A percentile compares a stretch with the other conserved stretches of the same genome.
Conservation (phyloP, 30 jellyfish, hydroid and myxozoan species). For the Pelagia noctiluca region DNA sequence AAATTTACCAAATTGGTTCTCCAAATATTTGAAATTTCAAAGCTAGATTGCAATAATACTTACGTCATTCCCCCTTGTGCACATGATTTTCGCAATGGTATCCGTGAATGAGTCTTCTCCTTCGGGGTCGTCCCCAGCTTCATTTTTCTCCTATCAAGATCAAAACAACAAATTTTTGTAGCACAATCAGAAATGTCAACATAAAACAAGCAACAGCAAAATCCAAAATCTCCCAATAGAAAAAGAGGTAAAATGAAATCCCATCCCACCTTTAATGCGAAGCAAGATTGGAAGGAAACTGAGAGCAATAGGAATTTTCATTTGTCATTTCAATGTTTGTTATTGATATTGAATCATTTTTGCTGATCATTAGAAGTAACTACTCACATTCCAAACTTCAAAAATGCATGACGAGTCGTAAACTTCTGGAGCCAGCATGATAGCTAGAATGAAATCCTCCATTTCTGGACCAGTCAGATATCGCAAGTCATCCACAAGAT, state of each 20-base stretch:
- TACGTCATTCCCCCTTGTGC: conserved; percentile 95
- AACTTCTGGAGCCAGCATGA: conserved; percentile 89
- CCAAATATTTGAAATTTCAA: too few relatives aligned
- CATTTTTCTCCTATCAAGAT: conserved; percentile 36
- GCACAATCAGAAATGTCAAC: too few relatives aligned
- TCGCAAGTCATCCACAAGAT: conserved; percentile 96
- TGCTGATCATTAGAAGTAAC: too few relatives aligned
- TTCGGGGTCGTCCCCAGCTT: conserved; percentile 61
- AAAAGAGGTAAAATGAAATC: too few relatives aligned
- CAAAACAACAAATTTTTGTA: neutral
- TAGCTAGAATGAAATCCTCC: conserved; percentile 83
- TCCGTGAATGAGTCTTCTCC: conserved; percentile 61
- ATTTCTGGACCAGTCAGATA: conserved; percentile 76
- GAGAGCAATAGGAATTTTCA: too few relatives aligned
- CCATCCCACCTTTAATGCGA: too few relatives aligned
- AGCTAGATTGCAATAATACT: conserved; percentile 30
- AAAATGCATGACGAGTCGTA: conserved; percentile 87
- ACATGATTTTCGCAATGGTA: conserved; percentile 73
- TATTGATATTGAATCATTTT: neutral
- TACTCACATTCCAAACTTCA: conserved; percentile 76
- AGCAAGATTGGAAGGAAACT: too few relatives aligned
- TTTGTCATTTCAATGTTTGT: neutral
- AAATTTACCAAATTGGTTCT: too few relatives aligned
- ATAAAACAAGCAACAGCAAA: too few relatives aligned
- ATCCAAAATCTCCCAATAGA: too few relatives aligned